These are phyloP conservation scores for Oscheius myriophilus DNA, from an alignment of 2,888 invertebrate species.

Conservation along the genomic window DNA sequence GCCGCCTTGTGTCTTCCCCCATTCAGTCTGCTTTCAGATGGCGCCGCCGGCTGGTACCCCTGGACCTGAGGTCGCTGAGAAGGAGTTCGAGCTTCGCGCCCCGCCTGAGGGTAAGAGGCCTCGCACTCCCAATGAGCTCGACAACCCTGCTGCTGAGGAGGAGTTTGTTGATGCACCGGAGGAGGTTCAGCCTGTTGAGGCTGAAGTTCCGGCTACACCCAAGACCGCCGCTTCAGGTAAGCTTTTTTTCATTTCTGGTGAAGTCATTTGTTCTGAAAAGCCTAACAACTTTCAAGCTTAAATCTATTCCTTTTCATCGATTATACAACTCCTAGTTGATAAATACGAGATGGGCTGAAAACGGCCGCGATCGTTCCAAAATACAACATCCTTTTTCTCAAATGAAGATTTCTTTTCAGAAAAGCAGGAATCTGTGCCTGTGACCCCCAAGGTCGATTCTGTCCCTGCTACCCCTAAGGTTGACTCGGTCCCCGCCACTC, in stretches of 20 bases:
- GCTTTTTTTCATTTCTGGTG: not conserved
- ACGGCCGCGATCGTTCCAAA: too few relatives aligned
- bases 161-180: slow-evolving; percentile 38
- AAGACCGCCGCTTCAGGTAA: slow-evolving; percentile 45
- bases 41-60: slow-evolving; percentile 2
- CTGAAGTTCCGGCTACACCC: slow-evolving; percentile 49
- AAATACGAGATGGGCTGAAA: too few relatives aligned
- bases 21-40: slow-evolving; percentile 12
- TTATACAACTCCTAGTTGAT: too few relatives aligned
- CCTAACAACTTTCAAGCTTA: too few relatives aligned
- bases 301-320: too few relatives aligned
- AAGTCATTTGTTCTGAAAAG: not conserved
- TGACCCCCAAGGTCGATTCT: slow-evolving; percentile 1
- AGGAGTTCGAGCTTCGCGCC: slow-evolving; percentile 65
- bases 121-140: slow-evolving; percentile 67
- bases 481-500: slow-evolving; percentile 25
- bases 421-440: slow-evolving; percentile 17
- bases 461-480: slow-evolving; percentile 21
- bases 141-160: slow-evolving; percentile 50
- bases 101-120: slow-evolving; percentile 68
- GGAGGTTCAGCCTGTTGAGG: slow-evolving; percentile 36
- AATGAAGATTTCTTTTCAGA: slow-evolving; percentile 27
- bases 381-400: too few relatives aligned
- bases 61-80: slow-evolving; percentile 30
- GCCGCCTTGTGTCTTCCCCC: not conserved